These are phyloP conservation scores for Aphyosemion australe DNA, from an alignment of 2,113 vertebrate species.

Conservation along the genomic window DNA sequence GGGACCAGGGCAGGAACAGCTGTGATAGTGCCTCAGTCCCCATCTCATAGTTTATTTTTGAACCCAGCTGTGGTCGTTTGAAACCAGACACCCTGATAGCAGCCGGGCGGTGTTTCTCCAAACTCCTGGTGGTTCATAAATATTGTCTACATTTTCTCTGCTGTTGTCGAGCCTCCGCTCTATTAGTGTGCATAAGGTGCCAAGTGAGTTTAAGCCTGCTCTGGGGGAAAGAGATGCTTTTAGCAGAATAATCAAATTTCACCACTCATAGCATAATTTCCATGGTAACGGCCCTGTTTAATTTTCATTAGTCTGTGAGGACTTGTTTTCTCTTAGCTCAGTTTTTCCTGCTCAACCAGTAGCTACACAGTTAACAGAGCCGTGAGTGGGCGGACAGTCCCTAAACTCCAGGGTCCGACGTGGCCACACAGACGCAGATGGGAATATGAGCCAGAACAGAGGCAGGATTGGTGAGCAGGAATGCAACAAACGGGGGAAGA, in stretches of 20 bases:
- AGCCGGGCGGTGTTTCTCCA: constrained; percentile 9
- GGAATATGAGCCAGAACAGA: constrained; percentile 46
- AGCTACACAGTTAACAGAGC: constrained; percentile 51
- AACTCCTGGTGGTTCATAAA: background rate
- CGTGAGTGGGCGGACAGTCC: constrained; percentile 48
- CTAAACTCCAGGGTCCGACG: constrained; percentile 57
- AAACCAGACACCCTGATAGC: constrained; percentile 23
- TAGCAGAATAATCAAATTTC: constrained; percentile 36
- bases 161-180: constrained; percentile 9
- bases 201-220: constrained; percentile 36
- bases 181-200: constrained; percentile 15
- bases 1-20: background rate
- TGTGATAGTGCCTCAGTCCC: constrained; percentile 7
- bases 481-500: constrained; percentile 50
- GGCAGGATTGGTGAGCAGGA: constrained; percentile 59
- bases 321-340: background rate
- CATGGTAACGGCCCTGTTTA: constrained; percentile 37
- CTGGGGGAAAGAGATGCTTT: constrained; percentile 2
- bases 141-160: background rate
- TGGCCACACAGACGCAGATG: constrained; percentile 53
- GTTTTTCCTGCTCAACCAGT: constrained; percentile 22
- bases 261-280: constrained; percentile 23
- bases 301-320: constrained; percentile 24
- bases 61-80: constrained; percentile 2
- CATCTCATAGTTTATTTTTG: constrained; percentile 22